Conservation (phyloP, 2,888 invertebrate species). For the Kryphioiulus occultus region DNA sequence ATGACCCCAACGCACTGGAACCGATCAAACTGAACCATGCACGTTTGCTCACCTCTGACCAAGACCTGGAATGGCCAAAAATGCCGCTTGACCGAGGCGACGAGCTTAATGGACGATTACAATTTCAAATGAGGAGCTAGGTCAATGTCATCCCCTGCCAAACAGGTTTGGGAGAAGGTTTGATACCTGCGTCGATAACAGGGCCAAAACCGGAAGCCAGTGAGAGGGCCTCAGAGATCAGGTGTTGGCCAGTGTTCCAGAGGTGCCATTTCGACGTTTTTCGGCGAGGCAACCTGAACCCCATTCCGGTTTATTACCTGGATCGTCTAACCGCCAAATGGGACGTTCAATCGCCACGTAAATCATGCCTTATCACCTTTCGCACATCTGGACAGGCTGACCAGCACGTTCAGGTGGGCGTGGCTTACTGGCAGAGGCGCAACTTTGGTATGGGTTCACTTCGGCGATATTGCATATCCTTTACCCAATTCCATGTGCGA, state of each 20-base stretch:
- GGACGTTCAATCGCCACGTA: not conserved
- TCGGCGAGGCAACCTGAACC: not conserved
- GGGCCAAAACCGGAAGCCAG: not conserved
- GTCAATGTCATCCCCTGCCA: not conserved
- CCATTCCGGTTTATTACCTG: slow-evolving; percentile 17
- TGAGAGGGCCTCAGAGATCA: not conserved
- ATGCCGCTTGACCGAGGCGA: not conserved
- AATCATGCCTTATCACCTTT: not conserved
- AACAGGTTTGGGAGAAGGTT: not conserved
- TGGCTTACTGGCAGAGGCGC: not conserved
- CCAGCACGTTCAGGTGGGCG: not conserved
- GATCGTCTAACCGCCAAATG: not conserved
- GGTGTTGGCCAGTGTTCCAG: slow-evolving; percentile 4
- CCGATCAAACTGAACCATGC: too few relatives aligned
- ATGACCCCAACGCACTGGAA: too few relatives aligned
- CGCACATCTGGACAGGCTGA: not conserved
- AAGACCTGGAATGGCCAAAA: not conserved
- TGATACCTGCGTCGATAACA: not conserved
- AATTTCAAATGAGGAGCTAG: not conserved
- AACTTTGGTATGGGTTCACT: not conserved
- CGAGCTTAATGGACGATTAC: slow-evolving; percentile 17
- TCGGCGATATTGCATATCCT: too few relatives aligned
- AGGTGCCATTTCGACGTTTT: slow-evolving; percentile 4
- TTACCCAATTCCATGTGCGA: too few relatives aligned
- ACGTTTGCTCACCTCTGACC: not conserved